Percentiles rank a stretch among this genome's conserved stretches.
Conservation (phyloP, 2,888 invertebrate genomes). For the Pogonocherus hispidulus region DNA sequence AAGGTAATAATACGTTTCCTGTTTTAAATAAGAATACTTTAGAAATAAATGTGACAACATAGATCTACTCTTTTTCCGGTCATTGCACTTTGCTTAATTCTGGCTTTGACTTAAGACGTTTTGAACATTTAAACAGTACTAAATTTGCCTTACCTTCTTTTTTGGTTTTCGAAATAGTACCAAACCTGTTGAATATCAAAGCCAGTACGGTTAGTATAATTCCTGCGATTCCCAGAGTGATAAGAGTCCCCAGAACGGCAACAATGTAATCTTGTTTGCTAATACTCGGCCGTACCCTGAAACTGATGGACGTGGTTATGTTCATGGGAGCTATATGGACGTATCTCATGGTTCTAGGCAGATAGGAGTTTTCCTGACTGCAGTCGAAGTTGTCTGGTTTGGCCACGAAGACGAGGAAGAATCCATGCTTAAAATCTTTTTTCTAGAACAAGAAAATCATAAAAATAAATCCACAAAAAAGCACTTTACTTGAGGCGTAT, state of each 20-base stretch:
- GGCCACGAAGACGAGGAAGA: slow-evolving; percentile 85
- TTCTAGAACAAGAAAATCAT: slow-evolving; percentile 70
- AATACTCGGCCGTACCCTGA: slow-evolving; percentile 73
- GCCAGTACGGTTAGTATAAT: slow-evolving; percentile 66
- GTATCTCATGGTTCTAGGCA: slow-evolving; percentile 54
- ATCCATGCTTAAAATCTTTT: slow-evolving; percentile 76
- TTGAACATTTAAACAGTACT: too few species aligned
- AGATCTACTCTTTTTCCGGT: too few species aligned
- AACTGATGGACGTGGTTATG: slow-evolving; percentile 65
- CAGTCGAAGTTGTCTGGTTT: slow-evolving; percentile 78
- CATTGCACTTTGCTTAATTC: too few species aligned
- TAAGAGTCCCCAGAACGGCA: slow-evolving; percentile 72
- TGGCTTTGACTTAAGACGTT: too few species aligned
- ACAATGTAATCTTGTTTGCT: slow-evolving; percentile 75
- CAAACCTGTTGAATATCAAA: slow-evolving; percentile 55
- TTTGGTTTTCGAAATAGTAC: slow-evolving; percentile 52
- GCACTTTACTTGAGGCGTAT: not conserved
- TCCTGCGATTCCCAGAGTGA: slow-evolving; percentile 72
- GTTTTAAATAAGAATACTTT: too few species aligned
- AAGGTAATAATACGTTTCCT: too few species aligned
- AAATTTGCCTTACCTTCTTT: slow-evolving; percentile 47
- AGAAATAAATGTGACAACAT: too few species aligned
- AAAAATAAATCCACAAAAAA: not conserved
- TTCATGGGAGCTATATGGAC: slow-evolving; percentile 21
- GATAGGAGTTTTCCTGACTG: slow-evolving; percentile 58